phyloP scores from a whole-genome alignment of 2,113 vertebrate genomes.

The Hystrix brachyura region DNA sequence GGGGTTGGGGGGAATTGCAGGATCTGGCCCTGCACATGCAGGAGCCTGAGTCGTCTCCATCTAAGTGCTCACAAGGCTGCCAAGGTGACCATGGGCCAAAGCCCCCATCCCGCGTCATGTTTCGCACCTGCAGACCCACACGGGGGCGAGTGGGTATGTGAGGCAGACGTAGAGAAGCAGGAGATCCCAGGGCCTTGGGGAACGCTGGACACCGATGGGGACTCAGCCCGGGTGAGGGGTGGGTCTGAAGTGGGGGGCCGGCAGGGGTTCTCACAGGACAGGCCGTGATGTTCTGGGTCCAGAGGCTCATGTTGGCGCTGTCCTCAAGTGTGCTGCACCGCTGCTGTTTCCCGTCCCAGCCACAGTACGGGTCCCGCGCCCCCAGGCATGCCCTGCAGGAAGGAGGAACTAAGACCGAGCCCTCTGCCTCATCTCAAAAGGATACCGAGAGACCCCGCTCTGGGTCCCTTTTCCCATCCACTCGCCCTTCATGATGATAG shows the following conservation, averaged over 20 bases:
- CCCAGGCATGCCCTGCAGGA: constrained; percentile 94
- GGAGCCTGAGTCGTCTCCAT: constrained; percentile 94
- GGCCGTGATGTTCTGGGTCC: constrained; percentile 97
- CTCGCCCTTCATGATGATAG: neutral
- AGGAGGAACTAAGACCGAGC: constrained; percentile 25
- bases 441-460: neutral
- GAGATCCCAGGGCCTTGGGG: neutral
- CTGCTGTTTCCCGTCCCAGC: constrained; percentile 96
- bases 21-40: constrained; percentile 95
- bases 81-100: constrained; percentile 95
- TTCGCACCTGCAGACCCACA: constrained; percentile 90
- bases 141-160: neutral
- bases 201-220: neutral
- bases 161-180: neutral
- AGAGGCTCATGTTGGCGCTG: constrained; percentile 99
- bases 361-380: constrained; percentile 97
- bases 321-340: constrained; percentile 97
- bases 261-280: constrained; percentile 93
- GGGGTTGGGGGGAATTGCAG: constrained; percentile 94
- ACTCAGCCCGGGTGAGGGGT: neutral
- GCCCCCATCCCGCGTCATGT: constrained; percentile 94
- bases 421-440: neutral
- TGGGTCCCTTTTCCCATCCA: neutral
- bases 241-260: neutral
- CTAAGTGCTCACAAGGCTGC: constrained; percentile 96